Evolutionary conservation across 2,113 vertebrate genomes (phyloP).

Genomic region (Pelmatolapia mariae): DNA sequence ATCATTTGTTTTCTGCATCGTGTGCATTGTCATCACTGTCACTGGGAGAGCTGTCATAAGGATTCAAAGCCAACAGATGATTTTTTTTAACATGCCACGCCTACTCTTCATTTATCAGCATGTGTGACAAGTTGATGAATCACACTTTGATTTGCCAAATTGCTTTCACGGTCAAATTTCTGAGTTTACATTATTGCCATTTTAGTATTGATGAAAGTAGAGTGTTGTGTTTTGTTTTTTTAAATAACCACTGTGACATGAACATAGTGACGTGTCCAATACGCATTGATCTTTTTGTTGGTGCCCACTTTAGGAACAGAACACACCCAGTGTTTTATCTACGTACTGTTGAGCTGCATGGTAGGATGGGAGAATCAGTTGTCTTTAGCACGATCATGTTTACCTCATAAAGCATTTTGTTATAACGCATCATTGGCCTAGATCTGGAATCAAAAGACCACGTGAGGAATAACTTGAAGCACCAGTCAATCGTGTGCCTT

Average conservation of each 20-base stretch:
- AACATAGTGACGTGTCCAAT: neutral
- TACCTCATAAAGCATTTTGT: constrained; percentile 7
- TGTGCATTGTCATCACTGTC: constrained; percentile 18
- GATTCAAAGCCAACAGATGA: constrained; percentile 46
- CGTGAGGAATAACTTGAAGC: constrained; percentile 4
- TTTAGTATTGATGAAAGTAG: constrained; percentile 26
- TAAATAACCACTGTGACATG: neutral
- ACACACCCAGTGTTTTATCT: constrained; percentile 1
- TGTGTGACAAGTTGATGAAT: constrained; percentile 40
- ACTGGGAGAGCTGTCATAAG: constrained; percentile 35
- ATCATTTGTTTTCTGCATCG: constrained; percentile 25
- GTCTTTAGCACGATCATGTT: neutral
- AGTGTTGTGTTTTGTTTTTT: constrained; percentile 4
- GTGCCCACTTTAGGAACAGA: neutral
- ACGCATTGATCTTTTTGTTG: neutral
- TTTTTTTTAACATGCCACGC: neutral
- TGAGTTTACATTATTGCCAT: constrained; percentile 51
- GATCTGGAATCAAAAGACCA: constrained; percentile 23
- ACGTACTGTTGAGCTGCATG: neutral
- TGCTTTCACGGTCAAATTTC: constrained; percentile 16
- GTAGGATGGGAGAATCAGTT: neutral
- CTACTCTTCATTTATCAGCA: constrained; percentile 22
- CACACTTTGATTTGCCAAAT: constrained; percentile 58
- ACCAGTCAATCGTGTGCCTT: constrained; percentile 1
- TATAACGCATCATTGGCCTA: neutral